phyloP scores from a whole-genome alignment of 2,888 invertebrate genomes.

The Pedicia rivosa region DNA sequence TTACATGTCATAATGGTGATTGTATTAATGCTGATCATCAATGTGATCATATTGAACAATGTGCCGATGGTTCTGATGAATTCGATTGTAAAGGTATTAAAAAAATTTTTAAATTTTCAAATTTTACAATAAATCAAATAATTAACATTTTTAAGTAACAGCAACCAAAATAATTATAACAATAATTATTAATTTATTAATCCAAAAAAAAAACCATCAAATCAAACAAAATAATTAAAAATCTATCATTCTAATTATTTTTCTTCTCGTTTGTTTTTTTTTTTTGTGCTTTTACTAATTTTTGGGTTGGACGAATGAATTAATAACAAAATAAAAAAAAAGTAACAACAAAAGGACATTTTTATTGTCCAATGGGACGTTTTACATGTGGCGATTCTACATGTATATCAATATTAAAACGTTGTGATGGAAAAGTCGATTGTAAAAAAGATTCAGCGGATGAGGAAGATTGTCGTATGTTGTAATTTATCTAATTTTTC shows the following conservation, averaged over 20 bases:
- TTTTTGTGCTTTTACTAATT: not conserved
- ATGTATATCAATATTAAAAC: constrained; percentile 49
- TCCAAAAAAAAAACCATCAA: constrained; percentile 3
- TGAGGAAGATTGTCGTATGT: constrained; percentile 47
- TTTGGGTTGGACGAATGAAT: not conserved
- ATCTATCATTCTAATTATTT: constrained; percentile 1
- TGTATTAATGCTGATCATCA: constrained; percentile 40
- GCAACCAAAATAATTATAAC: too few species aligned
- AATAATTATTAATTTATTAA: constrained; percentile 3
- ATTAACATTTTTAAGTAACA: too few species aligned
- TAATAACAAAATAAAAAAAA: constrained; percentile 1
- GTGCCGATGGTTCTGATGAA: constrained; percentile 47
- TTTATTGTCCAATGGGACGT: constrained; percentile 33
- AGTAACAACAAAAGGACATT: constrained; percentile 21
- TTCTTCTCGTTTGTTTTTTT: not conserved
- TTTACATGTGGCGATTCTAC: constrained; percentile 59
- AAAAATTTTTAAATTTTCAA: not conserved
- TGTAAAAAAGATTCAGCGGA: constrained; percentile 49
- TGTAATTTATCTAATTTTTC: constrained; percentile 9
- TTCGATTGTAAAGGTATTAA: constrained; percentile 25
- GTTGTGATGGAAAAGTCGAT: constrained; percentile 59
- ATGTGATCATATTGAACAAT: constrained; percentile 44
- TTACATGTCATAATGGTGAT: constrained; percentile 42
- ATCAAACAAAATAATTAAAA: constrained; percentile 1
- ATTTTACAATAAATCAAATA: not conserved